These are phyloP conservation scores for Zaprionus bogoriensis DNA, from an alignment of 2,888 invertebrate genomes.

Conservation along the genomic window DNA sequence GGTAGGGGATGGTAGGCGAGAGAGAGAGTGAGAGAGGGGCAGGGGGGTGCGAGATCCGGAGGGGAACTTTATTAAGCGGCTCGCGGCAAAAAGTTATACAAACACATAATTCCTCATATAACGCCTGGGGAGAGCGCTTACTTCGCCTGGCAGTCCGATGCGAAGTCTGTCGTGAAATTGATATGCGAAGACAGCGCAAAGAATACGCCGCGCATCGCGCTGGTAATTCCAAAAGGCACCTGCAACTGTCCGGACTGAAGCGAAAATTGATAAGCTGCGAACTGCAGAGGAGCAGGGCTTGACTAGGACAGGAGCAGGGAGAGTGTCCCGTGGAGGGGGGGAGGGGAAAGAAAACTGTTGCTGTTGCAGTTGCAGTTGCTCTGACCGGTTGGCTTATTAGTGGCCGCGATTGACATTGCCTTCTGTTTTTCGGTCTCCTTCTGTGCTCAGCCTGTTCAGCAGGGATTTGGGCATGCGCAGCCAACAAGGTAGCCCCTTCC, in stretches of 20 bases:
- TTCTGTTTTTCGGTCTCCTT: slow-evolving; percentile 1
- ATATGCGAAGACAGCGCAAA: slow-evolving; percentile 42
- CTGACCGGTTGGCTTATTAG: slow-evolving; percentile 71
- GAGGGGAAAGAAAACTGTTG: slow-evolving; percentile 3
- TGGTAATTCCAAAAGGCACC: slow-evolving; percentile 57
- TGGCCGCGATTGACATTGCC: slow-evolving; percentile 60
- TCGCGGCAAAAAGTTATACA: slow-evolving; percentile 53
- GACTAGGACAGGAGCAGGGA: background rate
- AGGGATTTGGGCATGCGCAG: slow-evolving; percentile 37
- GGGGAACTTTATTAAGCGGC: slow-evolving; percentile 50
- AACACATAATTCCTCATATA: slow-evolving; percentile 69
- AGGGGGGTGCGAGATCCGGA: background rate
- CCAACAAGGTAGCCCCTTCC: background rate
- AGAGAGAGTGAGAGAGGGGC: slow-evolving; percentile 1
- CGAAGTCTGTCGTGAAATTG: slow-evolving; percentile 44
- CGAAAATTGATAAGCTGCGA: slow-evolving; percentile 75
- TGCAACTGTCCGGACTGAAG: slow-evolving; percentile 55
- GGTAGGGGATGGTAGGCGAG: slow-evolving; percentile 22
- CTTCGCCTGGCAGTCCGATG: no score
- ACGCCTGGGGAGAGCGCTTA: slow-evolving; percentile 18
- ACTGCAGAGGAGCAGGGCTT: background rate
- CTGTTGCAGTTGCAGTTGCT: slow-evolving; percentile 19
- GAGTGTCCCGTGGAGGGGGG: slow-evolving; percentile 10
- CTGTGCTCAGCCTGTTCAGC: slow-evolving; percentile 32
- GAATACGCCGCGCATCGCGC: background rate